Evolutionary conservation across 2,888 invertebrate species (phyloP).

Genomic region (Cerceris ruficornis): DNA sequence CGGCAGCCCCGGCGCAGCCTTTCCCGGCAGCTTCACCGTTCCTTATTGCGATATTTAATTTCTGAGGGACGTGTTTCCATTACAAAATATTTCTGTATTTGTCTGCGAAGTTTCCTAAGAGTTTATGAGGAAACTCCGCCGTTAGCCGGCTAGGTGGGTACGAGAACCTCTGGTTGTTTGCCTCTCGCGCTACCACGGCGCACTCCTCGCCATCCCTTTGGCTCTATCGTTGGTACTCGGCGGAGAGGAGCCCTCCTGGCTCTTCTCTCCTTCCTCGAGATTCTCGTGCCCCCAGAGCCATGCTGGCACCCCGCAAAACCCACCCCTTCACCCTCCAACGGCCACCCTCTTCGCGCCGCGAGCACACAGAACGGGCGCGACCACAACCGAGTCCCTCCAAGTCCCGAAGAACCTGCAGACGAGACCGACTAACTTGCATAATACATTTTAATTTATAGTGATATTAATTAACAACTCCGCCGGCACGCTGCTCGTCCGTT

Average conservation of each 20-base stretch:
- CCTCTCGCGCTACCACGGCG: conserved; percentile 66
- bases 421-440: conserved; percentile 70
- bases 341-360: not conserved
- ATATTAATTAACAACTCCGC: conserved; percentile 67
- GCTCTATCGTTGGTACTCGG: conserved; percentile 34
- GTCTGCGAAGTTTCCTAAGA: conserved; percentile 79
- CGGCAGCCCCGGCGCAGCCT: conserved; percentile 23
- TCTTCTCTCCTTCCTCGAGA: conserved; percentile 26
- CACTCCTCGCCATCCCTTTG: conserved; percentile 60
- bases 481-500: conserved; percentile 16
- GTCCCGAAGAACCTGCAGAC: conserved; percentile 67
- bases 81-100: conserved; percentile 79
- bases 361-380: conserved; percentile 48
- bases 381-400: conserved; percentile 58
- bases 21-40: conserved; percentile 42
- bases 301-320: conserved; percentile 55
- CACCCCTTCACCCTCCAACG: conserved; percentile 7
- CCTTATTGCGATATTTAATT: conserved; percentile 78
- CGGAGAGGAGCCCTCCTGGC: not conserved
- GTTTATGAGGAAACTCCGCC: conserved; percentile 77
- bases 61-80: conserved; percentile 77
- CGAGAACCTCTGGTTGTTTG: conserved; percentile 69
- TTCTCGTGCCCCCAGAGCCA: conserved; percentile 27
- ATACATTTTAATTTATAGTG: conserved; percentile 72
- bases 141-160: conserved; percentile 67